Evolutionary conservation across 2,797 vertebrate species (phyloP), one percentile per base, ranked within the genome.

Genomic region (Adrianichthys oophorus): DNA sequence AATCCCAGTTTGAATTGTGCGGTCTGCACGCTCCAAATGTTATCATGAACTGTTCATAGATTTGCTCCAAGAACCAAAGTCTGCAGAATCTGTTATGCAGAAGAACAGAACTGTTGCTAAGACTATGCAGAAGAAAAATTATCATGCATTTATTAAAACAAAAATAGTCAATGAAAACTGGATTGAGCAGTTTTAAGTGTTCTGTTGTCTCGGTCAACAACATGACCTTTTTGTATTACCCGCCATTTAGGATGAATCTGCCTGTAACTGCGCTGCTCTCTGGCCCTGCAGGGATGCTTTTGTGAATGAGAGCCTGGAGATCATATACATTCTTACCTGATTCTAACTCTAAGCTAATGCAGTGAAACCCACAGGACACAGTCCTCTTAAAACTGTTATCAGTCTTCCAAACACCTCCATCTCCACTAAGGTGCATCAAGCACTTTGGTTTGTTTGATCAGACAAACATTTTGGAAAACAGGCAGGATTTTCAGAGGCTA

Each of bases 31-130:
- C 45, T 54, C 62, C 21, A 54, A 64, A 59, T 70, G 61, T 71
- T 70, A 56, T 68, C 52, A 75, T 77, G 32, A 64, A 69, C 63
- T 71, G 50, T 78, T 77, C 53, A 83, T 82, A 62, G 52, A 57
- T 59, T 21, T 54, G 58, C 58, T 52, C 56, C 55, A 57, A 48
- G 64, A 72, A 74, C 59, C 16, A 4, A 4, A n/a, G 42, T 43
- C 43, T 43, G 29, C 41, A 46, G 43, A 18, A 57, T 76, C 68
- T 70, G 75, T 74, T 76, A 80, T 83, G 66, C 37, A 82, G 77
- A 62, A 79, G 48, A 55, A 75, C 53, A 56, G 32, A 37, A 49
- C 41, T 55, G 64, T 62, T 62, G 54, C 64, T 61, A 12, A 0
- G n/a, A 49, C 19, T 44, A 50, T 52, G 53, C 24, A 24, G 55